Evolutionary conservation across 2,797 vertebrate species (phyloP).

Genomic region (Pseudopleuronectes americanus): DNA sequence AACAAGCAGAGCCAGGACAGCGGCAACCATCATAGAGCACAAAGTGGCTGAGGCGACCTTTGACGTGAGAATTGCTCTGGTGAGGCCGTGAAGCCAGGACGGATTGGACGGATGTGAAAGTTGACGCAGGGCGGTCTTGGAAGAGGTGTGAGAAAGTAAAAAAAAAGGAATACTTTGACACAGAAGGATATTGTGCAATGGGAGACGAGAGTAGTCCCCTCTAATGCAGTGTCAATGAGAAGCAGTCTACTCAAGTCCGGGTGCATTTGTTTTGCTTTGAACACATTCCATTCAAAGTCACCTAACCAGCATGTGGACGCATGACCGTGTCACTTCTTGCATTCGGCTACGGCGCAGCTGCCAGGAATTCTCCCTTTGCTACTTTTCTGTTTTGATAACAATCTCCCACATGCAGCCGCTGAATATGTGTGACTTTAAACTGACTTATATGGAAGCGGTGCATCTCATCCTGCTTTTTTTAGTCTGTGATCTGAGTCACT

Average conservation of each 20-base stretch:
- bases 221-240: conserved; percentile 6
- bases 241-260: conserved; percentile 18
- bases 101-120: conserved; percentile 25
- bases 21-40: conserved; percentile 65
- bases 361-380: conserved; percentile 10
- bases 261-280: conserved; percentile 36
- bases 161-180: background rate
- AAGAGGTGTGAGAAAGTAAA: conserved; percentile 4
- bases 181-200: conserved; percentile 18
- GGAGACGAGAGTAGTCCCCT: conserved; percentile 5
- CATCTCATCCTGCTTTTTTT: conserved; percentile 18
- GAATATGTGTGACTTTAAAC: conserved; percentile 14
- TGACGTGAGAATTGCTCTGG: background rate
- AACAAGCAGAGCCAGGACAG: conserved; percentile 71
- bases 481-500: conserved; percentile 17
- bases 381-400: conserved; percentile 8
- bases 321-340: conserved; percentile 39
- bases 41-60: conserved; percentile 27
- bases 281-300: conserved; percentile 54
- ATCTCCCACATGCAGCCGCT: conserved; percentile 7
- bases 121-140: conserved; percentile 4
- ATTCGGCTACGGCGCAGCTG: conserved; percentile 27
- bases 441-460: conserved; percentile 21
- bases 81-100: background rate
- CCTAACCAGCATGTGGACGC: conserved; percentile 65